Base-by-base conservation (phyloP, 2,797 vertebrate genomes). In the Sebastes kiyomatsui region DNA sequence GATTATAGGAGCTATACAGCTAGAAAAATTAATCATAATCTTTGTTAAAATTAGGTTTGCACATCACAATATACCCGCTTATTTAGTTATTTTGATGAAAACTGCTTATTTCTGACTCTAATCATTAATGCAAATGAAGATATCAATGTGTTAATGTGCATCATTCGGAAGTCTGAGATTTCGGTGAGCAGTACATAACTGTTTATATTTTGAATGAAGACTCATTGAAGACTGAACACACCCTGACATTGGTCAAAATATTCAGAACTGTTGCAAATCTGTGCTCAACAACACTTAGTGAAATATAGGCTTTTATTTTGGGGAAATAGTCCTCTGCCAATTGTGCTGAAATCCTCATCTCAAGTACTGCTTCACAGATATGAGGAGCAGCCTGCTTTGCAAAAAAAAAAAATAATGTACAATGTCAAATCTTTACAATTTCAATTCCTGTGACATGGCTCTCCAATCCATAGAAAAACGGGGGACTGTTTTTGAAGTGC, bases 281-380 rank as follows among this genome's bases (percentile, higher is more conserved):
- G 59, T 66, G 71, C 70, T 80, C 52, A 65, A 14, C 20, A 10
- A 54, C 30, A 27, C 38, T 72, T 83, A 86, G 87, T 93, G 94
- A 95, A 93, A 93, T 92, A 87, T 80, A 88, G 85, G 79, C 91
- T 92, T 94, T 92, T 95, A 87, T 93, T 95, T 94, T 89, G 95
- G 95, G 91, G 92, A 85, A 94, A 91, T 84, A 87, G 84, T 86
- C 84, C 67, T 88, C 74, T 83, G 88, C 87, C 86, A 88, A 87
- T 88, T 92, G 95, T 90, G 91, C 84, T 96, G 95, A 96, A 97
- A 96, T 95, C 89, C 94, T 97, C 93, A 95, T 95, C 94, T 97
- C 93, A 94, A 97, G 96, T 94, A 95, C 94, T 92, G 84, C 95
- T 96, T 94, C 93, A 95, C 90, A 88, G 93, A 94, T 94, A 88